phyloP scores from a whole-genome alignment of 1,140 invertebrate species.

The Pachypeltis micranthus region DNA sequence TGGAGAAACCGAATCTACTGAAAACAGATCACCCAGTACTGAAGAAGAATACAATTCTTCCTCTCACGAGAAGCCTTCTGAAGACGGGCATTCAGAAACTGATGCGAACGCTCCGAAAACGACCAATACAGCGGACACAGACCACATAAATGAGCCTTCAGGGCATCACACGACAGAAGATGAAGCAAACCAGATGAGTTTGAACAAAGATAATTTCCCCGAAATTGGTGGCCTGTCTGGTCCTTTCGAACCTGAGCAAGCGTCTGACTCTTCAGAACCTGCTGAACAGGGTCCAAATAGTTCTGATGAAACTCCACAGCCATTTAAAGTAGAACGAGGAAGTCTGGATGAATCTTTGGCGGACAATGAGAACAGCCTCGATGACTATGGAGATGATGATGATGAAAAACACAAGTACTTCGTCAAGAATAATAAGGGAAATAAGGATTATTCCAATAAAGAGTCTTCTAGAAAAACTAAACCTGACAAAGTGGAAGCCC shows the following conservation, averaged over 20 bases:
- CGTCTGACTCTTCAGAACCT: too few species aligned
- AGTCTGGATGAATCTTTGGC: background rate
- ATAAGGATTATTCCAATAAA: background rate
- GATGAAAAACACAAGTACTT: background rate
- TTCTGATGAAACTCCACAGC: too few species aligned
- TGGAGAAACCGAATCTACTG: too few species aligned
- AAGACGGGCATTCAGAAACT: too few species aligned
- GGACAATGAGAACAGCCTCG: background rate
- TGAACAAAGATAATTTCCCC: background rate
- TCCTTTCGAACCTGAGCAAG: background rate
- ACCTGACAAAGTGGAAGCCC: background rate
- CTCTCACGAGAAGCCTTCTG: too few species aligned
- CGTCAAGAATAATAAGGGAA: background rate
- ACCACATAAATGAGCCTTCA: background rate
- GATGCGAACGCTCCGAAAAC: background rate
- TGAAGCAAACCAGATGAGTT: background rate
- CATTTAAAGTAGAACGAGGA: too few species aligned
- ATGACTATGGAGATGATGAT: background rate
- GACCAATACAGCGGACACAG: background rate
- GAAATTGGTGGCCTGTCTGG: background rate
- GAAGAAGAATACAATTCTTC: too few species aligned
- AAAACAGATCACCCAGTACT: too few species aligned
- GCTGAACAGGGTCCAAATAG: too few species aligned
- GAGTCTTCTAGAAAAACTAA: background rate
- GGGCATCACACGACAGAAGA: background rate